A percentile compares a stretch with the other conserved stretches of the same genome.
These are phyloP conservation scores for Notiomystis cincta DNA, from an alignment of 2,113 vertebrate species.

Conservation along the genomic window DNA sequence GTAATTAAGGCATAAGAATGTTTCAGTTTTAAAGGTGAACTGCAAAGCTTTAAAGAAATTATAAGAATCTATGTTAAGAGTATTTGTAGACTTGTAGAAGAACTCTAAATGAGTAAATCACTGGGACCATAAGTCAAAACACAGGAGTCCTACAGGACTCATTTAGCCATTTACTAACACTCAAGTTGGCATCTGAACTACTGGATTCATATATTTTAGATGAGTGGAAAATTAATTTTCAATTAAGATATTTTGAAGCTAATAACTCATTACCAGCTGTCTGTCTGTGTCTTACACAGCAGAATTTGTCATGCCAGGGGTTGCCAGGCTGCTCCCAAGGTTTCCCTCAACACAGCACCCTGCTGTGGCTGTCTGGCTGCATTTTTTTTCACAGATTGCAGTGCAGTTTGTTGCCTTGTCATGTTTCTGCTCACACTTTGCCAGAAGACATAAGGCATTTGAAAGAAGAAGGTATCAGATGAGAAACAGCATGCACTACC, in stretches of 20 bases:
- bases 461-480: background rate
- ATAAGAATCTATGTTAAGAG: background rate
- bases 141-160: background rate
- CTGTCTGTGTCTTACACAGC: background rate
- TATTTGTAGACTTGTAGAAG: background rate
- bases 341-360: background rate
- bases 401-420: background rate
- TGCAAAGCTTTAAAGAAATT: slow-evolving; percentile 11
- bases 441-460: background rate
- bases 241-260: background rate
- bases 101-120: background rate
- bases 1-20: background rate
- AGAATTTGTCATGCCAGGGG: background rate
- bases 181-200: background rate
- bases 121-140: background rate
- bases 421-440: background rate
- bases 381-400: background rate
- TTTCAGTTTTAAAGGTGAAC: background rate
- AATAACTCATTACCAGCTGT: background rate
- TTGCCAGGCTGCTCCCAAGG: background rate
- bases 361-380: fast-evolving
- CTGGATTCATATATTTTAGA: background rate
- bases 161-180: background rate
- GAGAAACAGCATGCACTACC: background rate
- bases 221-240: background rate